Evolutionary conservation across 2,113 vertebrate species (phyloP).

Genomic region (Phoxinus phoxinus): DNA sequence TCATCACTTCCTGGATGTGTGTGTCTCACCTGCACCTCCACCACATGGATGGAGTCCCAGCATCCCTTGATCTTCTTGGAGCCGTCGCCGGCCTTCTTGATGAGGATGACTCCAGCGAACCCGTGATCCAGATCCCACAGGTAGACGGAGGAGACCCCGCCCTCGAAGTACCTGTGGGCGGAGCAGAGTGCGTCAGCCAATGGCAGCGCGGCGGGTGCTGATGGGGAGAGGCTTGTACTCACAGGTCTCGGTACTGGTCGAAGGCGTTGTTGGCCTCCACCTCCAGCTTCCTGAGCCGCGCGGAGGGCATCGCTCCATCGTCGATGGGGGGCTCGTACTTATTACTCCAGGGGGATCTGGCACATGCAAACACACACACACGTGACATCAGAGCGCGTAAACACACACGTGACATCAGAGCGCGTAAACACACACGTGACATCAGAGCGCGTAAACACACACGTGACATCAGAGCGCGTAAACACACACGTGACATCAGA

Average conservation of each 20-base stretch:
- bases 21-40: conserved; percentile 93
- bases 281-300: conserved; percentile 95
- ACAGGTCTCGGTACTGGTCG: conserved; percentile 99
- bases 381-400: too few relatives aligned
- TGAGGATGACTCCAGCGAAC: conserved; percentile 98
- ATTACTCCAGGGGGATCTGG: conserved; percentile 98
- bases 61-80: conserved; percentile 99
- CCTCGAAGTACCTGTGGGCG: conserved; percentile 92
- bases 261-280: conserved; percentile 99
- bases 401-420: neutral
- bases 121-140: conserved; percentile 99
- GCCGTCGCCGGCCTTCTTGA: conserved; percentile 98
- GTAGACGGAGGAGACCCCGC: conserved; percentile 98
- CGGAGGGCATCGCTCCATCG: conserved; percentile 97
- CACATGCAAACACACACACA: neutral
- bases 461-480: too few relatives aligned
- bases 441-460: too few relatives aligned
- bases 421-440: neutral
- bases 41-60: conserved; percentile 99
- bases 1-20: neutral
- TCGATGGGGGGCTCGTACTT: conserved; percentile 98
- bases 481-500: too few relatives aligned
- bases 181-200: neutral
- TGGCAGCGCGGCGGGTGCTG: neutral
- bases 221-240: conserved; percentile 64